These are phyloP conservation scores for Pristionchus mayeri DNA, from an alignment of 2,888 invertebrate genomes.

Conservation along the genomic window DNA sequence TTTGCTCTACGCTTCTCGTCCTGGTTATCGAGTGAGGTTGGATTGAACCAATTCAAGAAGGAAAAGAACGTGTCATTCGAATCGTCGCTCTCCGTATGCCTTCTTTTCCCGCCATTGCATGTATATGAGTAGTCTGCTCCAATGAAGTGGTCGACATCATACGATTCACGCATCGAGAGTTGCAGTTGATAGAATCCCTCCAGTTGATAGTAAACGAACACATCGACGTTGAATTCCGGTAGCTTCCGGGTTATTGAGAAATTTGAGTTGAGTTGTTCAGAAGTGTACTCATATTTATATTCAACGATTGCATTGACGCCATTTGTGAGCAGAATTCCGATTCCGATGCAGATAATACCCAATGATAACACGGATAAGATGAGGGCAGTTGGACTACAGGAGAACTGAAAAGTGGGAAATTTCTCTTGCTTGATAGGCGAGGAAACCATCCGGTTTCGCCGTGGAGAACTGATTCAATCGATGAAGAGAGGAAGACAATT, in stretches of 20 bases:
- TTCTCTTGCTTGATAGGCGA: not conserved
- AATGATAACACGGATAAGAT: not conserved
- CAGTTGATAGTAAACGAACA: not conserved
- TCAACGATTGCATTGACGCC: not conserved
- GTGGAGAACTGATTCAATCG: not conserved
- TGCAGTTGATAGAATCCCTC: not conserved
- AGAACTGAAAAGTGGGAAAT: not conserved
- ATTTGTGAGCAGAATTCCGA: not conserved
- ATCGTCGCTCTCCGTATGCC: not conserved
- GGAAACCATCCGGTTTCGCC: not conserved
- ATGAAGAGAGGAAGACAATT: not conserved
- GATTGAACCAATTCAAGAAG: not conserved
- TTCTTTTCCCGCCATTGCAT: not conserved
- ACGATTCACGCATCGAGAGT: not conserved
- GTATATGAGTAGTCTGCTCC: not conserved
- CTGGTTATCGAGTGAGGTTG: not conserved
- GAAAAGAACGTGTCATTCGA: not conserved
- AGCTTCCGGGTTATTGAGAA: not conserved
- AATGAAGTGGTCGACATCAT: not conserved
- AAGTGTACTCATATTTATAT: not conserved
- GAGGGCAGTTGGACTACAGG: not conserved
- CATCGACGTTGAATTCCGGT: not conserved
- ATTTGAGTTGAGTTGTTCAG: not conserved
- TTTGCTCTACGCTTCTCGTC: not conserved
- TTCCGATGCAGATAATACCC: constrained; percentile 24